Evolutionary conservation across 2,113 vertebrate species (phyloP), one percentile per base, ranked within the genome.

Genomic region (Tichodroma muraria): DNA sequence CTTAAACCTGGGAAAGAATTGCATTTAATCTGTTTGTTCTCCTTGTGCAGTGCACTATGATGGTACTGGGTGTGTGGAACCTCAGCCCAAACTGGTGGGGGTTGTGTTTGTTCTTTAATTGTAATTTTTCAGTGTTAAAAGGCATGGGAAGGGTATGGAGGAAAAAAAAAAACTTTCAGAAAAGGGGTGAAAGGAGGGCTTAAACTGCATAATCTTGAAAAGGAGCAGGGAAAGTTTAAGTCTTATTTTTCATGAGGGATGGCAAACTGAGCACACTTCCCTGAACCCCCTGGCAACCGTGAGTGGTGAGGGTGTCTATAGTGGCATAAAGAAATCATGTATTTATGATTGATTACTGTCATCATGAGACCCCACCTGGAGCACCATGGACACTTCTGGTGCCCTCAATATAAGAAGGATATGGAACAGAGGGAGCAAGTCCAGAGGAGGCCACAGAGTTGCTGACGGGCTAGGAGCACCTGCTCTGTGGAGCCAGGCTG

Each of bases 291-390:
- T 38, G 15, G 13, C 60, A 73, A 9, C 6, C 23, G 59, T 33
- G 10, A 0, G 0, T 52, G 28, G 28, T 30, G 31, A 54, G 9
- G 31, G 13, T 10, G 24, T 40, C 21, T 40, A 3, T 14, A 78
- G 2, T 30, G 18, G 10, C 6, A 5, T 33, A 60, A 49, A 77
- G 13, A 80, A 94, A 88, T 76, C 0, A 15, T 9, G 4, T 4
- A 16, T 68, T 47, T 47, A 10, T 37, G 33, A 38, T 2, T 52
- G 33, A 38, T n/a, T 18, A 38, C 25, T 68, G 13, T 35, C 16
- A 49, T 38, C 6, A 9, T 45, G 33, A 21, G 10, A 45, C 5
- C 10, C 13, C 4, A 13, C 10, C 22, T 37, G 35, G 12, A 44
- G 37, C 52, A 44, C 33, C 45, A 42, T 0, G 0, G 17, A 24